Conservation (phyloP, 35 echinoderm and acorn worm species). For the Hemicentrotus pulcherrimus region DNA sequence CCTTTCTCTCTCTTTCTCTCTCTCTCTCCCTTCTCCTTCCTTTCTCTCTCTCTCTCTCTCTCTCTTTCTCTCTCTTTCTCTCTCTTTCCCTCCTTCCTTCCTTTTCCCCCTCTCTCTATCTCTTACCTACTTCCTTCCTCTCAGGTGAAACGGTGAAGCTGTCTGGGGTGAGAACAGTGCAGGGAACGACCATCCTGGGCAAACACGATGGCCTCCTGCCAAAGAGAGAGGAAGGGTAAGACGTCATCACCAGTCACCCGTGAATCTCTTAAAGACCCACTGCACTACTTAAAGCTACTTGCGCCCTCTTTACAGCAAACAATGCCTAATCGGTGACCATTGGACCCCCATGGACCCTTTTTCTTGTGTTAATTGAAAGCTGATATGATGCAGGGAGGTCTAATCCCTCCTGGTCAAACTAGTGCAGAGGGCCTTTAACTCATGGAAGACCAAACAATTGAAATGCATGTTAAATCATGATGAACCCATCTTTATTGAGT, state of each 20-base stretch:
- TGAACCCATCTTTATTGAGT: no score
- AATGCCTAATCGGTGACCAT: neutral
- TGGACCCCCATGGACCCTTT: no score
- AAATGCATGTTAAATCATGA: no score
- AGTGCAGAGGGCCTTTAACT: no score
- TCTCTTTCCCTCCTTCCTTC: neutral
- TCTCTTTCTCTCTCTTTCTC: neutral
- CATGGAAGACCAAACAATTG: no score
- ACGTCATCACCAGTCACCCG: neutral
- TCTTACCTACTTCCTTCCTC: neutral
- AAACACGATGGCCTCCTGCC: slow-evolving; percentile 42
- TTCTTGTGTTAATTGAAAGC: no score
- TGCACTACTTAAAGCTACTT: no score
- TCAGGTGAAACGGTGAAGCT: slow-evolving; percentile 21
- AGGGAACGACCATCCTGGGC: slow-evolving; percentile 21
- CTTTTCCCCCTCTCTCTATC: neutral
- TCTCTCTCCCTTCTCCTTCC: neutral
- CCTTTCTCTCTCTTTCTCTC: neutral
- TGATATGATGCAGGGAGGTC: no score
- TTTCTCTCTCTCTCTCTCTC: neutral
- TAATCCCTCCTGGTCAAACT: no score
- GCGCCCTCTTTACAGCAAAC: no score
- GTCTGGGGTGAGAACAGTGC: neutral
- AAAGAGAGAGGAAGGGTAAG: slow-evolving; percentile 25
- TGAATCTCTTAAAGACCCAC: neutral